Base-by-base conservation (phyloP, 2,113 vertebrate genomes). In the Calyptommatus sinebrachiatus region DNA sequence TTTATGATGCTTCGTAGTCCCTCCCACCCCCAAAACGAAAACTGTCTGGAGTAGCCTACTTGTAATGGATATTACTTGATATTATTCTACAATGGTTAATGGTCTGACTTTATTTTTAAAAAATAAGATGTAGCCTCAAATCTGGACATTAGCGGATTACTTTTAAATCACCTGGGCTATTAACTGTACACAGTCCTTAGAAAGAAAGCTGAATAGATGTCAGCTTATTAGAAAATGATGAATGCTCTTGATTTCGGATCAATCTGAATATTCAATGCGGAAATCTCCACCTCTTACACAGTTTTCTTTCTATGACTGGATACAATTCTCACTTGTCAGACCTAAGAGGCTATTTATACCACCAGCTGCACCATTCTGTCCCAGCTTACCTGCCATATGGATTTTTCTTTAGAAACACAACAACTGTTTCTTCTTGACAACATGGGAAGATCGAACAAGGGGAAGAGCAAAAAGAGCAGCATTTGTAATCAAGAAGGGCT, bases 391-490 rank as follows among this genome's bases (percentile, higher is more conserved):
- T 50, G 71, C 8, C 48, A 35, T 20, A 60, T 29, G 29, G 26
- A 14, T 53, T 50, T 18, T 53, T 53, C 8, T 31, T 57, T 46
- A 29, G 35, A 70, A 31, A 11, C 21, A 45, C 16, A 46, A 29
- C 29, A 66, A 66, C 65, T 66, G 65, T 66, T 88, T 5, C 41
- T 84, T 66, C 29, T 16, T 46, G 21, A 70, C 41, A 45, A 70
- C 28, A 45, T 29, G 65, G 65, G 65, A 29, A 29, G 65, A 35
- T 35, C 1, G 63, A 86, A 81, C 68, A 80, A 65, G 75, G 71
- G 53, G 83, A 83, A 89, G 85, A 76, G 11, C 77, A 77, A 84
- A 83, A 89, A 88, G 90, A 90, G 89, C 60, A n/a, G 90, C 88
- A 80, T 79, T 86, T 60, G 69, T 85, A 85, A 92, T 85, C 83